phyloP scores from a whole-genome alignment of 2,888 invertebrate species.

The Tyria jacobaeae region DNA sequence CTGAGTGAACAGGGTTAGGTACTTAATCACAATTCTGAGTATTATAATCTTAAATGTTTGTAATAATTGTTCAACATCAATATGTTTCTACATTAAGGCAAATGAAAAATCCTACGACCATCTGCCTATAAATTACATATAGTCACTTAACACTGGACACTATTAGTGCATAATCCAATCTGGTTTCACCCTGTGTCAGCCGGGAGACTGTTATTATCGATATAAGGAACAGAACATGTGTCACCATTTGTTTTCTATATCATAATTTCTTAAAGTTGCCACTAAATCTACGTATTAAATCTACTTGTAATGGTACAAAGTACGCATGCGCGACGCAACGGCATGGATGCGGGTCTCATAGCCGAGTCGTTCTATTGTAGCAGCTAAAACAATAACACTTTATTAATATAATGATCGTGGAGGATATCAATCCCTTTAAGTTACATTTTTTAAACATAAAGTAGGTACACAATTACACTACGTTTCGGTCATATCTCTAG shows the following conservation, averaged over 20 bases:
- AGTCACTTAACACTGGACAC: no score
- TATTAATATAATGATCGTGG: conserved; percentile 52
- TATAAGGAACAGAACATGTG: conserved; percentile 47
- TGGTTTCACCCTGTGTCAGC: neutral
- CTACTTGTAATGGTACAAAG: conserved; percentile 60
- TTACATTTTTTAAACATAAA: neutral
- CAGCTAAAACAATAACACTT: conserved; percentile 88
- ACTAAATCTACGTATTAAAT: conserved; percentile 60
- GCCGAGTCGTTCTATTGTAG: conserved; percentile 93
- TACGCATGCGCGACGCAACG: conserved; percentile 77
- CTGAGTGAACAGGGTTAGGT: no score
- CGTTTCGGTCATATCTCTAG: neutral
- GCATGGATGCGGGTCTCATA: conserved; percentile 84
- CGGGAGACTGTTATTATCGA: conserved; percentile 12
- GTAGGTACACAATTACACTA: neutral
- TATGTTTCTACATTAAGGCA: no score
- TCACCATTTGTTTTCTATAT: conserved; percentile 56
- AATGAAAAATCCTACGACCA: no score
- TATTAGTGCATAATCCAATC: neutral
- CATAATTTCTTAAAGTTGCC: conserved; percentile 57
- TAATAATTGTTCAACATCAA: no score
- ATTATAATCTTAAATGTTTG: no score
- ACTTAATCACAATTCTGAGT: no score
- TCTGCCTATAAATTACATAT: no score
- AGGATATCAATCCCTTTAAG: neutral